Evolutionary conservation across 2,888 invertebrate species (phyloP).

Genomic region (Heterodera filipjevi): DNA sequence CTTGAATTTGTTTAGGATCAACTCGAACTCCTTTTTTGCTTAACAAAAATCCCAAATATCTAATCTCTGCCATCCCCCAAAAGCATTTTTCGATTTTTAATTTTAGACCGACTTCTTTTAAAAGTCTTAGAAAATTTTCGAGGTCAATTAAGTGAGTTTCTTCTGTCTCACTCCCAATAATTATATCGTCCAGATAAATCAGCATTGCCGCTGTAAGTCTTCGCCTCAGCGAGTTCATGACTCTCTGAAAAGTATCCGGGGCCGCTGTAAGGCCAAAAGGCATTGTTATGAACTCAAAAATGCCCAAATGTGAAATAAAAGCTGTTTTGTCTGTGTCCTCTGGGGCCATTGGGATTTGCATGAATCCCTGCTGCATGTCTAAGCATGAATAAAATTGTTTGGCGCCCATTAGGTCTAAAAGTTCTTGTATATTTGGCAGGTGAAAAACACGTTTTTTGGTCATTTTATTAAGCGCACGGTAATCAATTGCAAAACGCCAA

Average conservation of each 20-base stretch:
- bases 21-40: constrained; percentile 39
- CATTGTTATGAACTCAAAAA: constrained; percentile 43
- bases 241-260: constrained; percentile 43
- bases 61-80: constrained; percentile 41
- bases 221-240: constrained; percentile 32
- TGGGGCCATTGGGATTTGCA: constrained; percentile 40
- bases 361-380: constrained; percentile 44
- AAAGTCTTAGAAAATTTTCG: constrained; percentile 35
- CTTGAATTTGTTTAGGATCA: constrained; percentile 13
- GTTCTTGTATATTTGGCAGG: constrained; percentile 35
- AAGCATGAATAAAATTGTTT: constrained; percentile 40
- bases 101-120: constrained; percentile 43
- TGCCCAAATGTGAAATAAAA: constrained; percentile 41
- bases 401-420: constrained; percentile 33
- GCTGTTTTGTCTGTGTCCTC: constrained; percentile 41
- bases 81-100: constrained; percentile 41
- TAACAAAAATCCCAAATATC: constrained; percentile 45
- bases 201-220: constrained; percentile 35
- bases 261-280: constrained; percentile 45
- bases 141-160: constrained; percentile 46
- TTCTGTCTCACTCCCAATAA: constrained; percentile 32
- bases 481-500: constrained; percentile 40
- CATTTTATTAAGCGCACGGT: constrained; percentile 30
- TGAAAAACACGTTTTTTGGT: constrained; percentile 33
- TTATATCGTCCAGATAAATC: constrained; percentile 46